Conservation (phyloP, 2,113 vertebrate species). For the Cacatua alba region DNA sequence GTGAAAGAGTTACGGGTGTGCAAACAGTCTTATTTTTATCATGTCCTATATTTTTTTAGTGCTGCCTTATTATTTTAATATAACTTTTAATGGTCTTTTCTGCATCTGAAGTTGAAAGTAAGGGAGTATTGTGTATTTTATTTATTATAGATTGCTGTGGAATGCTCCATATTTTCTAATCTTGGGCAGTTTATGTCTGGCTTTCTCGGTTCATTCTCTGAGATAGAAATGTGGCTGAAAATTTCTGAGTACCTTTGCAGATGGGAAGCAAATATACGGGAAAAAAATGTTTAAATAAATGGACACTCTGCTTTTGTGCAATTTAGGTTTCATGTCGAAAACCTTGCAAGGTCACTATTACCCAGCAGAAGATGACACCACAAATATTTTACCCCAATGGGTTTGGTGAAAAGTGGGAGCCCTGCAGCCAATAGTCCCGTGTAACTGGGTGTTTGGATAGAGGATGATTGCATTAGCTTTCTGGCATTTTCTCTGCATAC, state of each 20-base stretch:
- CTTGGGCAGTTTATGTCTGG: neutral
- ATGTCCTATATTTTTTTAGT: neutral
- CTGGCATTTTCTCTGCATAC: neutral
- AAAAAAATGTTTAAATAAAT: neutral
- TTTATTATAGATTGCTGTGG: neutral
- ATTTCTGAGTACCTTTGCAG: neutral
- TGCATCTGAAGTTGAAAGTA: neutral
- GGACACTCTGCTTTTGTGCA: neutral
- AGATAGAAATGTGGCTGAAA: neutral
- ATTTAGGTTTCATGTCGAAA: neutral
- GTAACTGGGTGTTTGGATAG: neutral
- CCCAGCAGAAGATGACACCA: neutral
- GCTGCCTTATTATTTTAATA: neutral
- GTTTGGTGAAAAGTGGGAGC: neutral
- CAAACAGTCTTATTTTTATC: neutral
- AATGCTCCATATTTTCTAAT: neutral
- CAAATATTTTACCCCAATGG: neutral
- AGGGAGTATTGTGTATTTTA: neutral
- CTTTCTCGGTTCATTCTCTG: neutral
- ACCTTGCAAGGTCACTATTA: neutral
- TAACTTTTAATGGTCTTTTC: neutral
- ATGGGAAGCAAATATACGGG: neutral
- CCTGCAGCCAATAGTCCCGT: rapidly evolving
- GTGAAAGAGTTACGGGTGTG: neutral
- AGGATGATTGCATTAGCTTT: neutral